Conservation (phyloP, 2,797 vertebrate species). For the Takifugu ocellatus region DNA sequence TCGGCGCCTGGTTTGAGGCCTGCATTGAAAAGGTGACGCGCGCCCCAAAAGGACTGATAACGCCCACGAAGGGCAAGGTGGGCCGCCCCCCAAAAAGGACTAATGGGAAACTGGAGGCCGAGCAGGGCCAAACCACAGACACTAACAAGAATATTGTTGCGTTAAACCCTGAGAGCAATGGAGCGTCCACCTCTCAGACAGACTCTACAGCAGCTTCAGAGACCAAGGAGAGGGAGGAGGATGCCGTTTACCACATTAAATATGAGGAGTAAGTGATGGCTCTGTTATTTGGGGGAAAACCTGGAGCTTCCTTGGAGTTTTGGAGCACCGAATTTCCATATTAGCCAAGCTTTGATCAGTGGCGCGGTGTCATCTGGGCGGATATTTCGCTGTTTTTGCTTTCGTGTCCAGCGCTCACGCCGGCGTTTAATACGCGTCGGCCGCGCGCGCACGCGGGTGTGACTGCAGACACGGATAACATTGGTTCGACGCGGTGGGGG, state of each 20-base stretch:
- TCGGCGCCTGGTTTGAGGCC: constrained; percentile 98
- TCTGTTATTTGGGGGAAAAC: constrained; percentile 12
- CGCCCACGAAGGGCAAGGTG: constrained; percentile 80
- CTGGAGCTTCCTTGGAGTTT: neutral
- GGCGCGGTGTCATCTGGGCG: neutral
- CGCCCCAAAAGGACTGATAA: constrained; percentile 82
- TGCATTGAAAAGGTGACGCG: constrained; percentile 88
- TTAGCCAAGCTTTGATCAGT: too few relatives aligned
- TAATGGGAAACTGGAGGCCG: constrained; percentile 84
- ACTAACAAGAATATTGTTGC: constrained; percentile 80
- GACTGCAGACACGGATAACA: constrained; percentile 29
- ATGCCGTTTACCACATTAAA: constrained; percentile 94
- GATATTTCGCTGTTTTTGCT: constrained; percentile 1
- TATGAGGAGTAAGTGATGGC: constrained; percentile 95
- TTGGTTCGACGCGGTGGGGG: constrained; percentile 35
- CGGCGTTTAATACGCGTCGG: constrained; percentile 1
- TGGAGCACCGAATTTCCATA: neutral
- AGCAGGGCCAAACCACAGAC: constrained; percentile 74
- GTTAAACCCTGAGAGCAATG: constrained; percentile 82
- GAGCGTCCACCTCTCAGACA: constrained; percentile 89
- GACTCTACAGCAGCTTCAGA: constrained; percentile 72
- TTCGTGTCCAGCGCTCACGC: neutral
- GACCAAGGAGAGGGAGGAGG: constrained; percentile 78
- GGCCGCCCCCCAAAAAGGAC: constrained; percentile 88
- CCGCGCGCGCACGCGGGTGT: constrained; percentile 6